phyloP scores from a whole-genome alignment of 2,888 invertebrate species.

The Punctoribates punctum region DNA sequence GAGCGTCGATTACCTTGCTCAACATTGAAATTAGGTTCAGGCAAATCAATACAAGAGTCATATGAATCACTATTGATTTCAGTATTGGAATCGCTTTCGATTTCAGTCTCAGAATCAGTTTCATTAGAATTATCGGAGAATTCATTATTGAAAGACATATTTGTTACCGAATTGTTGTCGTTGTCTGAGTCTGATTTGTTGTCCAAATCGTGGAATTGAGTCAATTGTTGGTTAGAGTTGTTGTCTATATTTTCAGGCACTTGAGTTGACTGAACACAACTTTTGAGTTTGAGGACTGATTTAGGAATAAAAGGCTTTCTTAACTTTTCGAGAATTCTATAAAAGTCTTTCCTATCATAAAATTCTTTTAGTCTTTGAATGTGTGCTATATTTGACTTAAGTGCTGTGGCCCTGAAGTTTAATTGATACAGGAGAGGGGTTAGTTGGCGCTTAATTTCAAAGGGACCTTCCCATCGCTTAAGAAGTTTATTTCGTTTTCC shows the following conservation, averaged over 20 bases:
- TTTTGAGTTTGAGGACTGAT: background rate
- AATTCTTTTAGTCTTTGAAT: background rate
- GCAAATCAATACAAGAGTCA: background rate
- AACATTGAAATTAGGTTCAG: background rate
- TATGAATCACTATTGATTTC: background rate
- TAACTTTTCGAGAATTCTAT: background rate
- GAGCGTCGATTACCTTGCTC: background rate
- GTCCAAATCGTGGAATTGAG: too few species aligned
- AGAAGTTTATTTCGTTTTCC: background rate
- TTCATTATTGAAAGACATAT: background rate
- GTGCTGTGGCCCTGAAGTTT: background rate
- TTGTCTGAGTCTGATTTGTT: too few species aligned
- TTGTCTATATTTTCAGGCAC: background rate
- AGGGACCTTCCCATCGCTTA: constrained; percentile 3
- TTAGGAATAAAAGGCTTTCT: background rate
- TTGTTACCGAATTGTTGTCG: too few species aligned
- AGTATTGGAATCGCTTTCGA: background rate
- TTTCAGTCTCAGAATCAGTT: background rate
- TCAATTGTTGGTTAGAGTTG: too few species aligned
- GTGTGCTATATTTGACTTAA: constrained; percentile 7
- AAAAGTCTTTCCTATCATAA: background rate
- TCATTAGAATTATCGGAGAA: background rate
- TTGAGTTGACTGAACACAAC: background rate
- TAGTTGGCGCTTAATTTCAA: background rate
- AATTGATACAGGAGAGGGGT: background rate